Evolutionary conservation across 1,140 invertebrate species (phyloP).

Genomic region (Drosophila equinoxialis): DNA sequence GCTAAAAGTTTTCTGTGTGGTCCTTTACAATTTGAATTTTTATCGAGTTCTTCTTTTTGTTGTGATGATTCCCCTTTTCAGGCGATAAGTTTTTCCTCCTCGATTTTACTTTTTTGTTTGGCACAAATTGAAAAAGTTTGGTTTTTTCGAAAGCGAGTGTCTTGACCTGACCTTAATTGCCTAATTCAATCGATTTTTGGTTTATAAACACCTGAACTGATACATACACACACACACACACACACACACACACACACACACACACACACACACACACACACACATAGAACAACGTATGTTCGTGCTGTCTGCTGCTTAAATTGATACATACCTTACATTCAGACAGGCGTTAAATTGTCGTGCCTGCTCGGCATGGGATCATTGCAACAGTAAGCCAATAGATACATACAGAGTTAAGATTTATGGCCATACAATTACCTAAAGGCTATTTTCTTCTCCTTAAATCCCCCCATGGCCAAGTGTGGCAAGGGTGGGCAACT

Average conservation of each 20-base stretch:
- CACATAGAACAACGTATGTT: neutral
- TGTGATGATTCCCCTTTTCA: neutral
- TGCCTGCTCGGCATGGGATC: constrained; percentile 29
- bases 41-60: neutral
- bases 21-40: constrained; percentile 12
- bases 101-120: constrained; percentile 16
- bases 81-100: neutral
- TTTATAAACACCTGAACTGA: constrained; percentile 1
- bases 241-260: neutral
- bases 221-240: constrained; percentile 10
- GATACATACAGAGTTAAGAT: constrained; percentile 49
- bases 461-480: neutral
- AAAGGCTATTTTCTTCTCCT: constrained; percentile 43
- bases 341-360: constrained; percentile 60
- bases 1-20: constrained; percentile 12
- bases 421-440: constrained; percentile 68
- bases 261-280: constrained; percentile 33
- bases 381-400: constrained; percentile 51
- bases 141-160: neutral
- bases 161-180: constrained; percentile 16
- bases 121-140: constrained; percentile 19
- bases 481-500: constrained; percentile 24
- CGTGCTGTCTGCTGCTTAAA: constrained; percentile 50
- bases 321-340: constrained; percentile 37
- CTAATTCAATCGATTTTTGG: constrained; percentile 60